Conservation (phyloP, 2,888 invertebrate species). For the Lypha dubia region DNA sequence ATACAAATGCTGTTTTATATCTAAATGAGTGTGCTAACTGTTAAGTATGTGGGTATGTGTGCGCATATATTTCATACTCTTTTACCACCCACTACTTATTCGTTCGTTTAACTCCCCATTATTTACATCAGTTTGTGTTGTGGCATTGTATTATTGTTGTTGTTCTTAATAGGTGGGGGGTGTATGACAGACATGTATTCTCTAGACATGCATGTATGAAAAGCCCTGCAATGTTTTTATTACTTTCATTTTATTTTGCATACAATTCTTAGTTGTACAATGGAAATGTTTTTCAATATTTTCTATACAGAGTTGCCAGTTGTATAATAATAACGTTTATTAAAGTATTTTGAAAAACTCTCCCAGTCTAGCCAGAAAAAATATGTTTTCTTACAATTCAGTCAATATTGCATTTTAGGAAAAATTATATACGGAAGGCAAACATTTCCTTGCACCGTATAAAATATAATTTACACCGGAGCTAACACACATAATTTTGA, state of each 20-base stretch:
- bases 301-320: conserved; percentile 26
- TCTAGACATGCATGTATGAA: conserved; percentile 49
- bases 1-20: conserved; percentile 37
- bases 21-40: not conserved
- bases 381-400: no score
- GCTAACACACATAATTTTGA: no score
- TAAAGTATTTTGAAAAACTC: not conserved
- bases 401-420: no score
- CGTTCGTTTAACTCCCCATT: conserved; percentile 50
- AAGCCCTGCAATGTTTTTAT: conserved; percentile 24
- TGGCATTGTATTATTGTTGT: conserved; percentile 36
- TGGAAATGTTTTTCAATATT: not conserved
- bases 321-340: not conserved
- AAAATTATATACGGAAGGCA: no score
- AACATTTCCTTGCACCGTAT: no score
- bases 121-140: conserved; percentile 51
- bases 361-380: no score
- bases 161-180: conserved; percentile 37
- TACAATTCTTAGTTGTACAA: conserved; percentile 7
- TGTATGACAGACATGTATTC: conserved; percentile 59
- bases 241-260: not conserved
- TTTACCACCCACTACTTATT: conserved; percentile 49
- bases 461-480: no score
- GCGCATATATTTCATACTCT: conserved; percentile 13
- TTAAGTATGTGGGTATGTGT: not conserved